Base-by-base conservation (phyloP, 2,888 invertebrate genomes). In the Lasius fuliginosus region DNA sequence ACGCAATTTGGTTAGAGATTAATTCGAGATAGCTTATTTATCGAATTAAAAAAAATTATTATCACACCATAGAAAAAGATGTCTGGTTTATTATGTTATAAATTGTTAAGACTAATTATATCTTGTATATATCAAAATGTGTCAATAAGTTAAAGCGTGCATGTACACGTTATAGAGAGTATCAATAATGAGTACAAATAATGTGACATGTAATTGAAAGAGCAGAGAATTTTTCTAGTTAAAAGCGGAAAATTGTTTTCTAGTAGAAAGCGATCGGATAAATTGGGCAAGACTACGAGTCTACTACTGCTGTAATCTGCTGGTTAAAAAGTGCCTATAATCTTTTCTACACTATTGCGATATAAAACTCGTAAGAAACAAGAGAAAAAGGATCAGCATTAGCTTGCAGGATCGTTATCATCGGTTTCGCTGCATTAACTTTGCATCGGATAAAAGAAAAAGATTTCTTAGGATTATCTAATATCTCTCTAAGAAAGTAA, bases 271-370 rank as follows among this genome's bases (percentile, higher is more conserved):
- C 58, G 64, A 67, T 67, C 53, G 56, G 64, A 65, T 68, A 83
- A 83, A 9, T 67, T 76, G 67, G 60, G 79, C 36, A 81, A 81
- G 46, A 42, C 82, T 83, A 83, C 76, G 60, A 64, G 49, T 68
- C 74, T 76, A 83, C 36, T 36, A 23, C 83, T 75, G 15, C 27
- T 83, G 67, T 18, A 83, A 81, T 58, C 60, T 53, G 49, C 60
- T 81, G 58, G 23, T 65, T 36, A 69, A 69, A 71, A 36, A 49
- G 36, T 81, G 71, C 71, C 79, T 81, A 81, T 64, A 42, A 68
- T 68, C 30, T 62, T 11, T 42, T 77, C 82, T 83, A 83, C 77
- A 64, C 82, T 83, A 83, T 77, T 83, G 53, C 73, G 23, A n/a
- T 74, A 58, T 46, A 56, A 82, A 69, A 73, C 9, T 62, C 67